Conservation (phyloP, 2,797 vertebrate species). For the Hemitrygon akajei region DNA sequence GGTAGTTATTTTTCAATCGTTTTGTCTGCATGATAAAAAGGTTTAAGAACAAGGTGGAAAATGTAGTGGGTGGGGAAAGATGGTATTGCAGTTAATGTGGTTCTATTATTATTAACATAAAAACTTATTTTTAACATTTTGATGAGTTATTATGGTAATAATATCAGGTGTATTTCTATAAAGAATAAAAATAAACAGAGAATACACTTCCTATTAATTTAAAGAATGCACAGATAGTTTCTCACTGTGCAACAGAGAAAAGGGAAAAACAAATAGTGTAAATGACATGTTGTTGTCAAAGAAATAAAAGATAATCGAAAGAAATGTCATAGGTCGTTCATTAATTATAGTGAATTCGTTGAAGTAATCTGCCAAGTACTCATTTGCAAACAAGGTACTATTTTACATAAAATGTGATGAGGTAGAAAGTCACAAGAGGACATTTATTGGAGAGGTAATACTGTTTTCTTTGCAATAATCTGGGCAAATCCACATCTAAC, state of each 20-base stretch:
- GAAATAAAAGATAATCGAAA: neutral
- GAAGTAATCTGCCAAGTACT: neutral
- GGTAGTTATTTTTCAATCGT: neutral
- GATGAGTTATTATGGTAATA: neutral
- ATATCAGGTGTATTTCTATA: neutral
- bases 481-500: no score
- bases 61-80: constrained; percentile 10
- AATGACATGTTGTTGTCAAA: neutral
- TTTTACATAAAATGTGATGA: neutral
- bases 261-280: neutral
- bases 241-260: neutral
- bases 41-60: neutral
- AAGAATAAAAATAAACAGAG: neutral
- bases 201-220: neutral
- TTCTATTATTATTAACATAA: constrained; percentile 4
- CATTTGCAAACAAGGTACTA: neutral
- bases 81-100: neutral
- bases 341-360: neutral
- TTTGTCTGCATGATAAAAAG: neutral
- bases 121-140: neutral
- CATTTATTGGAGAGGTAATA: neutral
- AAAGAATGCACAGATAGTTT: neutral
- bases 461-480: no score
- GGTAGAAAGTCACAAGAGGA: neutral
- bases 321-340: neutral